Percentiles rank a stretch among this genome's conserved stretches.
Evolutionary conservation across 1,140 invertebrate genomes (phyloP).

Genomic region (Proctacanthus coquilletti): DNA sequence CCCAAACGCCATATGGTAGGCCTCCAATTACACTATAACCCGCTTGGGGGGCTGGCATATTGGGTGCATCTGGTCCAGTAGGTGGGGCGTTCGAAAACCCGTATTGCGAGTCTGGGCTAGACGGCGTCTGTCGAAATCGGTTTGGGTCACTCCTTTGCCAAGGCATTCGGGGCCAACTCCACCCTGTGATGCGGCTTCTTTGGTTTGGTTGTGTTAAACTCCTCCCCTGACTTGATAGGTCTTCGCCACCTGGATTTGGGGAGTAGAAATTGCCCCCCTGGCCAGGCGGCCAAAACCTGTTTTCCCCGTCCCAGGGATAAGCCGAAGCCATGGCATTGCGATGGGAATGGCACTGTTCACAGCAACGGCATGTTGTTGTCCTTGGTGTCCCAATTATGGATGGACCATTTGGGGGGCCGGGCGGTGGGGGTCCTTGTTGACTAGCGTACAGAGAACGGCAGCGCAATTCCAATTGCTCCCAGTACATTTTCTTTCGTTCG

Average conservation of each 20-base stretch:
- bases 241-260: slow-evolving; percentile 52
- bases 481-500: slow-evolving; percentile 86
- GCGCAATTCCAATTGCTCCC: slow-evolving; percentile 73
- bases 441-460: slow-evolving; percentile 59
- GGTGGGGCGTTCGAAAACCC: slow-evolving; percentile 37
- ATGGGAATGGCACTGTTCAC: slow-evolving; percentile 29
- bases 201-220: slow-evolving; percentile 22
- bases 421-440: slow-evolving; percentile 33
- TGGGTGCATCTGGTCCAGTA: slow-evolving; percentile 28
- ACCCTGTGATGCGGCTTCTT: slow-evolving; percentile 37
- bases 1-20: slow-evolving; percentile 40
- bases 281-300: slow-evolving; percentile 20
- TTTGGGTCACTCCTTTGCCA: slow-evolving; percentile 29
- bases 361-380: slow-evolving; percentile 21
- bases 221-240: slow-evolving; percentile 10
- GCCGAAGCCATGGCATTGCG: slow-evolving; percentile 15
- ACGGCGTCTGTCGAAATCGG: slow-evolving; percentile 23
- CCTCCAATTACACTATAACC: slow-evolving; percentile 18
- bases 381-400: slow-evolving; percentile 17
- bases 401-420: slow-evolving; percentile 11
- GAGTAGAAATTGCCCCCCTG: slow-evolving; percentile 56
- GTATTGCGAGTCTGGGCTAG: slow-evolving; percentile 48
- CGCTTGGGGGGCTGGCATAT: slow-evolving; percentile 11
- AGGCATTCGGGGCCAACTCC: slow-evolving; percentile 39
- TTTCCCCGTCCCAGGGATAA: slow-evolving; percentile 12